phyloP scores from a whole-genome alignment of 2,888 invertebrate species.

The Diabrotica balteata region DNA sequence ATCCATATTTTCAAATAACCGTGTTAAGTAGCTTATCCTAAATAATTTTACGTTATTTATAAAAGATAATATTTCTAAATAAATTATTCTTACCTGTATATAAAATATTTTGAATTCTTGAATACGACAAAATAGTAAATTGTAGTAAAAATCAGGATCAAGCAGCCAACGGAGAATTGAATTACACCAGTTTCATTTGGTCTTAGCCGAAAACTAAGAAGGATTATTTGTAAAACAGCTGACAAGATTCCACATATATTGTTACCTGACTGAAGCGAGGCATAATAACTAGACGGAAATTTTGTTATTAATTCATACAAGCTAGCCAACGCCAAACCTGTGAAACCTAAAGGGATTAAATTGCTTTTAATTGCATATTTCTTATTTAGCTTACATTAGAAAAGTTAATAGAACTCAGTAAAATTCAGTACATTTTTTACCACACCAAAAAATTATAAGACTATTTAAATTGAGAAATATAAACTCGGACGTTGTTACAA shows the following conservation, averaged over 20 bases:
- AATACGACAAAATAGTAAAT: slow-evolving; percentile 36
- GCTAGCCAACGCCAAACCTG: slow-evolving; percentile 43
- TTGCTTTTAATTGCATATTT: too few relatives aligned
- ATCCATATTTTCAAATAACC: too few relatives aligned
- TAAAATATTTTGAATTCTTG: slow-evolving; percentile 44
- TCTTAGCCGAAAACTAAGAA: slow-evolving; percentile 27
- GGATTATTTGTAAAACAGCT: slow-evolving; percentile 39
- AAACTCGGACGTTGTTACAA: too few relatives aligned
- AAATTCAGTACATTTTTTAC: too few relatives aligned
- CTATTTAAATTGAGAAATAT: too few relatives aligned
- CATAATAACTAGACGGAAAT: slow-evolving; percentile 45
- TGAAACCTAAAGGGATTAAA: slow-evolving; percentile 38
- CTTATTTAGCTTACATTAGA: too few relatives aligned
- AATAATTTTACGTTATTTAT: too few relatives aligned
- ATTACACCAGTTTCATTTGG: slow-evolving; percentile 25
- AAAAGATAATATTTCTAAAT: too few relatives aligned
- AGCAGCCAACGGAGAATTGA: slow-evolving; percentile 36
- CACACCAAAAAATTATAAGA: too few relatives aligned
- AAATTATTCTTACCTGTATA: slow-evolving; percentile 29
- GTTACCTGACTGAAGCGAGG: slow-evolving; percentile 43
- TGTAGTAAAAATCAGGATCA: slow-evolving; percentile 35
- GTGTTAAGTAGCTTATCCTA: too few relatives aligned
- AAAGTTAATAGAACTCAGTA: too few relatives aligned
- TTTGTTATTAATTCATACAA: slow-evolving; percentile 45
- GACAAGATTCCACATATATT: slow-evolving; percentile 46